Conservation (phyloP, 2,888 invertebrate species). For the Bellardia bayeri region DNA sequence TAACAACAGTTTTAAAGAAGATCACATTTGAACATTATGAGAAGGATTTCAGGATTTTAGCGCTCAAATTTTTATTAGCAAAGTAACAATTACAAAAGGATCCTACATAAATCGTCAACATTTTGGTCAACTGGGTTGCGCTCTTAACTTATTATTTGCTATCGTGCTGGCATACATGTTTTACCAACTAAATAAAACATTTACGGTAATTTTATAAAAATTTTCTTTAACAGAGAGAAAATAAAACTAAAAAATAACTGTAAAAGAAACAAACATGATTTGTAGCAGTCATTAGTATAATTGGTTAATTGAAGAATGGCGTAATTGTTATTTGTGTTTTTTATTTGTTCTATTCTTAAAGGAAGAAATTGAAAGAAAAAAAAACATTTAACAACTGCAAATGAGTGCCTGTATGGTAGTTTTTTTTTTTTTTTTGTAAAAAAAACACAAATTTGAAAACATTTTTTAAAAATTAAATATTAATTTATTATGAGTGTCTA, state of each 20-base stretch:
- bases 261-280: slow-evolving; percentile 42
- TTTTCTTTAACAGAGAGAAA: slow-evolving; percentile 3
- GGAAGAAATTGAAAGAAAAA: slow-evolving; percentile 1
- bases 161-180: neutral
- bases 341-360: neutral
- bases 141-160: too few species aligned
- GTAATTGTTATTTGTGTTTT: slow-evolving; percentile 56
- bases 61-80: too few species aligned
- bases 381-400: neutral
- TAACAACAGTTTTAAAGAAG: too few species aligned
- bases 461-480: neutral
- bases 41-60: too few species aligned
- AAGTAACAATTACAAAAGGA: too few species aligned
- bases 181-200: slow-evolving; percentile 39
- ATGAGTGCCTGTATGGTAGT: neutral
- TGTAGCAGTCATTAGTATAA: slow-evolving; percentile 71
- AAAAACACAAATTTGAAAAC: neutral
- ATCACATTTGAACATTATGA: too few species aligned
- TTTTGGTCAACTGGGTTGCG: too few species aligned
- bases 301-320: slow-evolving; percentile 73
- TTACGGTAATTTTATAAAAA: slow-evolving; percentile 49
- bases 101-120: too few species aligned
- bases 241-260: neutral
- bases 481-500: neutral
- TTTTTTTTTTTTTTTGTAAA: neutral